Conservation (phyloP, 2,888 invertebrate species). For the Chrysolina americana region DNA sequence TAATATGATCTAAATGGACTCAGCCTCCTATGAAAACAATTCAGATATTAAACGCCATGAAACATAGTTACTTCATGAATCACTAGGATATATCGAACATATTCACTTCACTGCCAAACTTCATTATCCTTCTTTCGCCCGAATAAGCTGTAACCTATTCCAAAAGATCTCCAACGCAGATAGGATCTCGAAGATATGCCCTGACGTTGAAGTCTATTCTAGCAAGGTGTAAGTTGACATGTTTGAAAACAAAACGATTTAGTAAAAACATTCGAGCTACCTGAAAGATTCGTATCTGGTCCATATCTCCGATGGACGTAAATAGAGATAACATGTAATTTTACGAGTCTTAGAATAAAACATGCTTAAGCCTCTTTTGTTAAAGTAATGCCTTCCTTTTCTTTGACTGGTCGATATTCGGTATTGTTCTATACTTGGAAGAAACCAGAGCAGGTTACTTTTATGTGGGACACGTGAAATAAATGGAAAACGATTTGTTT, state of each 20-base stretch:
- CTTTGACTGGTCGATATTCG: not conserved
- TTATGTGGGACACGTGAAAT: not conserved
- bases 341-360: constrained; percentile 31
- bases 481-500: not conserved
- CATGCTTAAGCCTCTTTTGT: constrained; percentile 35
- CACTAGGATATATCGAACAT: not conserved
- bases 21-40: no score
- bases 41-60: no score
- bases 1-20: no score
- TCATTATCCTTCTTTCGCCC: constrained; percentile 3
- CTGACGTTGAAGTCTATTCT: constrained; percentile 31
- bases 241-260: constrained; percentile 49
- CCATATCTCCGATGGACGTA: constrained; percentile 36
- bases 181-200: not conserved
- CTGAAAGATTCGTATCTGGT: constrained; percentile 43
- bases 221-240: constrained; percentile 51
- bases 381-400: constrained; percentile 16
- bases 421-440: constrained; percentile 21
- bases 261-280: constrained; percentile 41
- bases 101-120: constrained; percentile 3
- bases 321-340: constrained; percentile 43
- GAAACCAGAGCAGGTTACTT: constrained; percentile 23
- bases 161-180: not conserved
- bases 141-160: constrained; percentile 21
- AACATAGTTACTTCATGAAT: not conserved